A percentile compares a stretch with the other conserved stretches of the same genome.
Conservation (phyloP, 2,797 vertebrate species). For the Aeoliscus strigatus region DNA sequence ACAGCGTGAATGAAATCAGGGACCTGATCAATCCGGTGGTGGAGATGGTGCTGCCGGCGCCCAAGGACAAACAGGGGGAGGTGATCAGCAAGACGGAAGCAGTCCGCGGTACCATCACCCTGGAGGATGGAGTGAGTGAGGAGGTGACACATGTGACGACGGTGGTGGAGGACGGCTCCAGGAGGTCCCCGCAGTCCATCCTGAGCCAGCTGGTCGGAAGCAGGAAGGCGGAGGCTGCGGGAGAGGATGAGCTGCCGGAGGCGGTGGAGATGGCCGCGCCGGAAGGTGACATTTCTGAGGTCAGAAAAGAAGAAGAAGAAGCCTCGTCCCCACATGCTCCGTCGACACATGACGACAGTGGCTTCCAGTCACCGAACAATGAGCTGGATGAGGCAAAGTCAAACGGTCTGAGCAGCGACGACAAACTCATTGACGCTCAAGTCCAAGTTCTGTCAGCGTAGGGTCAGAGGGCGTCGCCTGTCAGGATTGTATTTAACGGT, state of each 20-base stretch:
- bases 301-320: conserved; percentile 10
- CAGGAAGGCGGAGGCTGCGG: conserved; percentile 23
- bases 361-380: conserved; percentile 52
- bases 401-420: conserved; percentile 32
- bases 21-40: conserved; percentile 73
- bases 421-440: conserved; percentile 37
- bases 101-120: conserved; percentile 32
- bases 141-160: conserved; percentile 45
- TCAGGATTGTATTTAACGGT: conserved; percentile 29
- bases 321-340: conserved; percentile 15
- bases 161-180: conserved; percentile 25
- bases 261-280: conserved; percentile 44
- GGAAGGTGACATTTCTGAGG: conserved; percentile 36
- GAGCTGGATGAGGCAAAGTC: conserved; percentile 29
- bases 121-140: conserved; percentile 56
- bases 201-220: conserved; percentile 38
- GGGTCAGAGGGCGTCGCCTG: conserved; percentile 14
- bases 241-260: conserved; percentile 7
- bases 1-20: conserved; percentile 72
- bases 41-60: conserved; percentile 34
- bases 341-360: conserved; percentile 30
- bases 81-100: conserved; percentile 48
- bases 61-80: conserved; percentile 3
- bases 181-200: conserved; percentile 40
- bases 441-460: conserved; percentile 47